Conservation (phyloP, 1,140 invertebrate genomes). For the Drosophila aff. region DNA sequence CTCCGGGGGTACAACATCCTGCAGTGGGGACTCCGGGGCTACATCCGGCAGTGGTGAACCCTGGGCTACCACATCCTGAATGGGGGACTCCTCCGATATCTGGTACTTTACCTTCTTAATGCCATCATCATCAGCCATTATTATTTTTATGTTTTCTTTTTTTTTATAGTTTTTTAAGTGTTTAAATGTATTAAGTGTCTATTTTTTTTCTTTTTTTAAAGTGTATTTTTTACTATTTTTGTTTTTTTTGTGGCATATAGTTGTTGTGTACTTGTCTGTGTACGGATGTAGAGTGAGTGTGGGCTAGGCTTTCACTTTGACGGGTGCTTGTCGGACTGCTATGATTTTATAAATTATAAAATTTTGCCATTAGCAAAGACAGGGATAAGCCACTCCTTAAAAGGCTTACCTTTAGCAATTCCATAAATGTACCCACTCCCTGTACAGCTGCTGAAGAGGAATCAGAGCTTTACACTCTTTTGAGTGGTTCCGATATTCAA, state of each 20-base stretch:
- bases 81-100: not conserved
- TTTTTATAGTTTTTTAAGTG: not conserved
- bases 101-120: not conserved
- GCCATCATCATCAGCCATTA: not conserved
- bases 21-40: not conserved
- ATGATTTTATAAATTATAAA: not conserved
- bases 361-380: no score
- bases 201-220: slow-evolving; percentile 1
- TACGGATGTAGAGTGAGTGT: slow-evolving; percentile 6
- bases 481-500: no score
- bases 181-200: not conserved
- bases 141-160: not conserved
- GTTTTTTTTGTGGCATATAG: not conserved
- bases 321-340: not conserved
- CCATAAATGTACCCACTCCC: no score
- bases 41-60: no score
- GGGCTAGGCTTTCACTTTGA: not conserved
- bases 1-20: not conserved
- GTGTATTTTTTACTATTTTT: slow-evolving; percentile 13
- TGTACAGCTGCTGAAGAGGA: no score
- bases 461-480: no score
- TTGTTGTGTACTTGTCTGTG: slow-evolving; percentile 26
- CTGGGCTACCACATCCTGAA: not conserved
- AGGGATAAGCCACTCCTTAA: no score
- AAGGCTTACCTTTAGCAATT: not conserved